Evolutionary conservation across 2,113 vertebrate species (phyloP).

Genomic region (Mungos mungo): DNA sequence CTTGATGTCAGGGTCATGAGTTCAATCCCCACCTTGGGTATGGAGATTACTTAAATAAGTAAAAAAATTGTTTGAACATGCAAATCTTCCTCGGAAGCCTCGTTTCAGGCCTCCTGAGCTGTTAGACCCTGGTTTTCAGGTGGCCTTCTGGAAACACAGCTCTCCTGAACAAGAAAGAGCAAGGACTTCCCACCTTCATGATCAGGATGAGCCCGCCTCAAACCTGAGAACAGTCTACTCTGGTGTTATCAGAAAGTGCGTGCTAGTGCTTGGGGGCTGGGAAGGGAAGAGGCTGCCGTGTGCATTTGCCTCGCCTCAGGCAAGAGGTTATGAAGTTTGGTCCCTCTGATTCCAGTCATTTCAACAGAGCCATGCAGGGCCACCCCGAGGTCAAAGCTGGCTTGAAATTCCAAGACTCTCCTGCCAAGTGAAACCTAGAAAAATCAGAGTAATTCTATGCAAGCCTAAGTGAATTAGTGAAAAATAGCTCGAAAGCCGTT

Average conservation of each 20-base stretch:
- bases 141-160: neutral
- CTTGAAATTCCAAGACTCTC: neutral
- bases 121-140: neutral
- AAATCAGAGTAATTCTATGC: neutral
- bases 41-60: neutral
- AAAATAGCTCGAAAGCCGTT: neutral
- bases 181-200: neutral
- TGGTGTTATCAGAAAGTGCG: neutral
- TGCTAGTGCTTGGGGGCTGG: neutral
- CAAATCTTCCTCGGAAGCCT: neutral
- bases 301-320: neutral
- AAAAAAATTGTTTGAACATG: neutral
- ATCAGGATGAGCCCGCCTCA: neutral
- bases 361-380: neutral
- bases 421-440: neutral
- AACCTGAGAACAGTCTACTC: neutral
- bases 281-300: accelerated
- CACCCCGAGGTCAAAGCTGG: neutral
- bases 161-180: neutral
- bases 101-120: neutral
- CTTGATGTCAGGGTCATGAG: neutral
- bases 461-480: neutral
- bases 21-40: neutral
- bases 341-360: neutral
- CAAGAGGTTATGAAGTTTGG: neutral